These are phyloP conservation scores for Poecilobothrus nobilitatus DNA, from an alignment of 2,888 invertebrate genomes.

Conservation along the genomic window DNA sequence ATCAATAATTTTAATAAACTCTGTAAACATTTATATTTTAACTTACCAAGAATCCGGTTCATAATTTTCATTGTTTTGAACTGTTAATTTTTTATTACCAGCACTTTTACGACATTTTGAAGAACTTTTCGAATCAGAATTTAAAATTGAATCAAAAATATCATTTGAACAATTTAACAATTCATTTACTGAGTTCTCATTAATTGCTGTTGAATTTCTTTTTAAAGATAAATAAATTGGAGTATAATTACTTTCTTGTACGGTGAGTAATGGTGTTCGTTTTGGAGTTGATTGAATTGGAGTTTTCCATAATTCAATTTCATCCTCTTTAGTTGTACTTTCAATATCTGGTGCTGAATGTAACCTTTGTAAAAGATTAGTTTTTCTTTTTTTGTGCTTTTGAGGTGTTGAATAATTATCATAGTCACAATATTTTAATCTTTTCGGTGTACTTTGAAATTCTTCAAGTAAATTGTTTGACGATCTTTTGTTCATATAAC, in stretches of 20 bases:
- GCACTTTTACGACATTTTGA: not conserved
- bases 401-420: not conserved
- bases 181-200: not conserved
- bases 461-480: slow-evolving; percentile 14
- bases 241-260: not conserved
- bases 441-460: slow-evolving; percentile 22
- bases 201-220: not conserved
- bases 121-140: not conserved
- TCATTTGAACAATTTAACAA: slow-evolving; percentile 8
- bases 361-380: slow-evolving; percentile 16
- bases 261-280: not conserved
- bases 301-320: slow-evolving; percentile 8
- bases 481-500: not conserved
- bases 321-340: slow-evolving; percentile 16
- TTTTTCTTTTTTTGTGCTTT: slow-evolving; percentile 12
- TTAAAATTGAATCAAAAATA: not conserved
- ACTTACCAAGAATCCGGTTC: not conserved
- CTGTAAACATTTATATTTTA: too few relatives aligned
- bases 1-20: too few relatives aligned
- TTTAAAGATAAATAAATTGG: not conserved
- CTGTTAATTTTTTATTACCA: not conserved
- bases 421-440: not conserved
- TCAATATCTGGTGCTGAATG: slow-evolving; percentile 20
- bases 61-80: not conserved
- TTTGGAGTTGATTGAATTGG: not conserved